Base-by-base conservation (phyloP, 2,797 vertebrate genomes). In the Ambastaia sidthimunki region DNA sequence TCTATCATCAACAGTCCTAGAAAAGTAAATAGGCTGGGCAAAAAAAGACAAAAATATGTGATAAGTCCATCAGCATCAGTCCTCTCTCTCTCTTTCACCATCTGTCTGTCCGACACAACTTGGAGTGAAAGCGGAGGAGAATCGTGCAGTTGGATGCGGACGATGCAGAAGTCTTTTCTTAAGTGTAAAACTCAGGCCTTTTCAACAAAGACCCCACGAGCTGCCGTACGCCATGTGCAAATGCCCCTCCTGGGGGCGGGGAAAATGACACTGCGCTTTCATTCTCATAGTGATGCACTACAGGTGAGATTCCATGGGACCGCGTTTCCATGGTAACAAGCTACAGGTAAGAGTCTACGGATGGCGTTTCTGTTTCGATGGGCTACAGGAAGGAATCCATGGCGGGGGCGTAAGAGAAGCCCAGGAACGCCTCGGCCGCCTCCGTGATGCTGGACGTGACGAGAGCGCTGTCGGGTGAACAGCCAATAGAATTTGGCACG, bases 381-480 rank as follows among this genome's bases (percentile, higher is more conserved):
- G 87, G 89, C 92, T 94, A 94, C 93, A 94, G 90, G 89, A 93
- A 94, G 54, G 93, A 98, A 90, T 99, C 98, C 94, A 96, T 88
- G 0, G 97, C 94, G 1, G 97, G 97, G 28, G 95, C 95, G 25
- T 99, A 99, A 0, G 98, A 99, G 87, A 99, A 99, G 85, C 98
- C 98, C 44, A 98, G 90, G 73, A 99, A 99, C 47, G 98, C 98
- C 84, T 98, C 97, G 0, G 96, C 93, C 0, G 96, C 98, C 85
- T 98, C 98, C 85, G 96, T 97, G 90, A 98, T 96, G 0, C 98
- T 99, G 90, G 96, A 94, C 0, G 97, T 98, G 88, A 95, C 92
- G 4, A 99, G 95, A 54, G 94, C 93, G 84, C 96, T 97, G 91
- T 99, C 97, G 0, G 97, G 95, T 18, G 97, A 97, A 79, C 95